phyloP scores from a whole-genome alignment of 2,113 vertebrate species.

The Perca fluviatilis region DNA sequence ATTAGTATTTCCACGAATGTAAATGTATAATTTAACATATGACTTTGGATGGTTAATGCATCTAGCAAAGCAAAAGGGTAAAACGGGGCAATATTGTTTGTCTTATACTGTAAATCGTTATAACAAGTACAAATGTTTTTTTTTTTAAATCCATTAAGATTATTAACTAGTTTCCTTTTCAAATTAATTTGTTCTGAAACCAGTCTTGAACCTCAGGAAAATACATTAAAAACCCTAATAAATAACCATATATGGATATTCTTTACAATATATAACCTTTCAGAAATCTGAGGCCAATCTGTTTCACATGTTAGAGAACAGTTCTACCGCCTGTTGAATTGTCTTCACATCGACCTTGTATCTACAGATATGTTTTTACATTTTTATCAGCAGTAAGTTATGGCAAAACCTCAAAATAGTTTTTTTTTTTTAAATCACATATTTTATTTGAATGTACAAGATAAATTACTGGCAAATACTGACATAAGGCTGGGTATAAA shows the following conservation, averaged over 20 bases:
- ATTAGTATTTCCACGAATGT: constrained; percentile 5
- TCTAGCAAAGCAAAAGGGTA: background rate
- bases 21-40: background rate
- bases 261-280: background rate
- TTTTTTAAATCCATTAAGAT: background rate
- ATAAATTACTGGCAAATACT: background rate
- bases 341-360: constrained; percentile 46
- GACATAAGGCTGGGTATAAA: background rate
- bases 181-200: background rate
- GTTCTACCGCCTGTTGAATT: constrained; percentile 31
- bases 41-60: constrained; percentile 3
- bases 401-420: constrained; percentile 39
- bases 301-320: constrained; percentile 20
- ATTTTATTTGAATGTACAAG: background rate
- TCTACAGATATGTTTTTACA: constrained; percentile 53
- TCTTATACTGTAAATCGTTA: background rate
- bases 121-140: background rate
- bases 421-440: background rate
- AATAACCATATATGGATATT: background rate
- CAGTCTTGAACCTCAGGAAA: background rate
- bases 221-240: background rate
- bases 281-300: background rate
- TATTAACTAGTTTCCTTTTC: background rate
- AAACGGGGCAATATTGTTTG: background rate
- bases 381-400: constrained; percentile 61